phyloP scores from a whole-genome alignment of 2,113 vertebrate genomes.

The Tonatia bakeri region DNA sequence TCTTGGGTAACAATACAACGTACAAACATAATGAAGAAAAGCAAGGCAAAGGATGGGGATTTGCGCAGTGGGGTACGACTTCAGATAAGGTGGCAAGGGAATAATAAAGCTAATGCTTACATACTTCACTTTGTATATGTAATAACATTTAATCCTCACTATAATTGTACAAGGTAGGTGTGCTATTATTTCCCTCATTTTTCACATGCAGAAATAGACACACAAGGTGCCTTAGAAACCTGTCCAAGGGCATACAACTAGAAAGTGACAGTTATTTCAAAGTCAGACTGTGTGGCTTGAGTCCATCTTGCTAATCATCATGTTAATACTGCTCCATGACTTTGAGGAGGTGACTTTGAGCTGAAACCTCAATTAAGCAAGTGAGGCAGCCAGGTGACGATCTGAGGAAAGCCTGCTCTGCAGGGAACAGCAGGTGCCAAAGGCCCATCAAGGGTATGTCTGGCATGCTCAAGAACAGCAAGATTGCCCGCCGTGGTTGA shows the following conservation, averaged over 20 bases:
- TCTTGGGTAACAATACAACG: background rate
- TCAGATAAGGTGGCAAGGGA: background rate
- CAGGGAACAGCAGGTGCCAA: background rate
- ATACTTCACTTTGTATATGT: background rate
- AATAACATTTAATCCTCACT: background rate
- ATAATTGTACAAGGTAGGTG: too few species aligned
- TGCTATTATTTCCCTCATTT: background rate
- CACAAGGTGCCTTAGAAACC: background rate
- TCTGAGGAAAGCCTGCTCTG: background rate
- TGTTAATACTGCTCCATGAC: background rate
- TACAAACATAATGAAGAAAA: background rate
- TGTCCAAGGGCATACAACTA: background rate
- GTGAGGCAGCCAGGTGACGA: background rate
- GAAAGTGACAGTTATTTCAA: background rate
- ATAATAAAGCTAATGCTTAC: background rate
- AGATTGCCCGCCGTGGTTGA: background rate
- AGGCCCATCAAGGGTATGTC: background rate
- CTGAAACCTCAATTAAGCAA: background rate
- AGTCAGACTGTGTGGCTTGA: background rate
- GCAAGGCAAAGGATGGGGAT: background rate
- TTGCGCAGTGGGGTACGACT: too few species aligned
- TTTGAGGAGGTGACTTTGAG: background rate
- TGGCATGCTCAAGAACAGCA: background rate
- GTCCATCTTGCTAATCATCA: background rate
- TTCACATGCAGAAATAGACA: background rate